These are phyloP conservation scores for Theretra japonica DNA, from an alignment of 2,888 invertebrate species.

Conservation along the genomic window DNA sequence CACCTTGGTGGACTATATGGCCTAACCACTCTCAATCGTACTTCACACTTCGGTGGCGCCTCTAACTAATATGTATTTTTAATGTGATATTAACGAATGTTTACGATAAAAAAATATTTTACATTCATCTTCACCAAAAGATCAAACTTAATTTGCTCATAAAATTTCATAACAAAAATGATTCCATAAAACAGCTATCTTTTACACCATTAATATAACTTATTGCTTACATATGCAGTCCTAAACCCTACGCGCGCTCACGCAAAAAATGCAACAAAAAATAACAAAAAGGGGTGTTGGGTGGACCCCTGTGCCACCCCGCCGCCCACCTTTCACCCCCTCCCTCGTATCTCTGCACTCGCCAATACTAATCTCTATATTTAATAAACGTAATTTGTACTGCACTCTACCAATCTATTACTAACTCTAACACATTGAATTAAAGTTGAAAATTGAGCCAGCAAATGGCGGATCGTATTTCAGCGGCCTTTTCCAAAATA, in stretches of 20 bases:
- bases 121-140: neutral
- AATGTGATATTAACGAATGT: too few species aligned
- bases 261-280: conserved; percentile 81
- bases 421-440: conserved; percentile 39
- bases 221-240: conserved; percentile 60
- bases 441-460: conserved; percentile 48
- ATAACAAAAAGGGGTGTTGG: conserved; percentile 71
- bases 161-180: neutral
- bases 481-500: conserved; percentile 67
- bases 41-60: too few species aligned
- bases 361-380: conserved; percentile 78
- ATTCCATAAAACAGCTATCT: neutral
- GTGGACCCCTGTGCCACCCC: conserved; percentile 64
- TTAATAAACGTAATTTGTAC: conserved; percentile 75
- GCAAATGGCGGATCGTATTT: conserved; percentile 53
- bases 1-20: too few species aligned
- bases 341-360: conserved; percentile 77
- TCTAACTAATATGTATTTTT: too few species aligned
- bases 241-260: conserved; percentile 66
- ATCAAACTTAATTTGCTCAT: neutral
- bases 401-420: conserved; percentile 42
- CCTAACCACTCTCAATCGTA: too few species aligned
- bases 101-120: neutral
- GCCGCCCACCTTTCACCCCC: conserved; percentile 62
- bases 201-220: conserved; percentile 35